A percentile compares a stretch with the other conserved stretches of the same genome.
Evolutionary conservation across 2,888 invertebrate species (phyloP).

Genomic region (Tachystola acroxantha): DNA sequence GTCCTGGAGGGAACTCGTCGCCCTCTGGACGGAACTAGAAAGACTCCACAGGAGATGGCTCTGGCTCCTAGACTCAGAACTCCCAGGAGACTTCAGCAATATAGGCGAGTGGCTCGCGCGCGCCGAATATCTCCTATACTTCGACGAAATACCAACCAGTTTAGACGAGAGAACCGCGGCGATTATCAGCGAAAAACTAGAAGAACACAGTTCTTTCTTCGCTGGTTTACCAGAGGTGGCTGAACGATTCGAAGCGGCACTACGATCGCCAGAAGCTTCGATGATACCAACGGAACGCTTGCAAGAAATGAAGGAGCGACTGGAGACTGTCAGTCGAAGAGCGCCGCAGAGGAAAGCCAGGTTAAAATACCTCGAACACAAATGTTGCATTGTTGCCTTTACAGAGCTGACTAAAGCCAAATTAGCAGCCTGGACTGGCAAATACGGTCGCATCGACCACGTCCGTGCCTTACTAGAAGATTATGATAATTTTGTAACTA

Average conservation of each 20-base stretch:
- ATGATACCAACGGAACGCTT: conserved; percentile 89
- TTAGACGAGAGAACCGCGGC: conserved; percentile 94
- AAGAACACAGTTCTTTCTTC: conserved; percentile 94
- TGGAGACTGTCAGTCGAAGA: conserved; percentile 85
- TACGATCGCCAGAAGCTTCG: conserved; percentile 81
- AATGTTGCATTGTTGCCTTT: conserved; percentile 95
- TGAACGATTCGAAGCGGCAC: conserved; percentile 87
- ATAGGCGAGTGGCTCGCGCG: conserved; percentile 94
- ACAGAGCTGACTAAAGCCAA: conserved; percentile 94
- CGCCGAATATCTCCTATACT: conserved; percentile 89
- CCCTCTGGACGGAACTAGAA: conserved; percentile 89
- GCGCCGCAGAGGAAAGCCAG: conserved; percentile 90
- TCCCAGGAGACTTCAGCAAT: conserved; percentile 91
- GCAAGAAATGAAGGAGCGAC: conserved; percentile 87
- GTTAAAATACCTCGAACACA: conserved; percentile 94
- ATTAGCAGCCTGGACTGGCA: conserved; percentile 92
- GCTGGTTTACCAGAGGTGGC: conserved; percentile 87
- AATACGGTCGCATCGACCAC: conserved; percentile 90
- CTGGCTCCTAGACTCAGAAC: conserved; percentile 89
- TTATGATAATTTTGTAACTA: conserved; percentile 94
- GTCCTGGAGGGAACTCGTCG: conserved; percentile 90
- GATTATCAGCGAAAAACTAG: conserved; percentile 90
- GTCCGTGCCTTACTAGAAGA: conserved; percentile 91
- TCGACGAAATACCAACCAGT: conserved; percentile 88
- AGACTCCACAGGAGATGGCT: conserved; percentile 90